phyloP scores from a whole-genome alignment of 2,888 invertebrate species.

The Drosophila ezoana region DNA sequence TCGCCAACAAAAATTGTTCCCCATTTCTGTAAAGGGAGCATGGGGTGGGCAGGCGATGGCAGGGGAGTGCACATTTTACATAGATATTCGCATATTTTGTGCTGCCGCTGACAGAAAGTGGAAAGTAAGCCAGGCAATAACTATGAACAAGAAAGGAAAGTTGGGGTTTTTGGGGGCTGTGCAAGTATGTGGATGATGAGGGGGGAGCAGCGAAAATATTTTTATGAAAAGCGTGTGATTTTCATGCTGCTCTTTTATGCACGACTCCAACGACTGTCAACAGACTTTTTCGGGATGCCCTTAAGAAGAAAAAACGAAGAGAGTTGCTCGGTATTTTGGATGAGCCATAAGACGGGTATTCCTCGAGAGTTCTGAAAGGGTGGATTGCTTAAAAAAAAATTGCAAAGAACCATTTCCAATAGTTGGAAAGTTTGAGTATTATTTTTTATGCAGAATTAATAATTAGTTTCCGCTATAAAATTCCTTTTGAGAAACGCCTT shows the following conservation, averaged over 20 bases:
- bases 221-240: slow-evolving; percentile 55
- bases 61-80: slow-evolving; percentile 12
- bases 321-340: slow-evolving; percentile 1
- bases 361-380: too few species aligned
- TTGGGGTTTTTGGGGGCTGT: too few species aligned
- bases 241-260: slow-evolving; percentile 39
- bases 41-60: not conserved
- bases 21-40: not conserved
- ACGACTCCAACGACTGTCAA: slow-evolving; percentile 19
- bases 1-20: slow-evolving; percentile 26
- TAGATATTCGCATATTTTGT: slow-evolving; percentile 52
- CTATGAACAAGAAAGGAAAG: slow-evolving; percentile 41
- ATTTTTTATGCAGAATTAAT: too few species aligned
- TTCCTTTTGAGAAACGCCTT: too few species aligned
- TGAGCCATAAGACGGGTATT: not conserved
- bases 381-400: too few species aligned
- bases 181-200: slow-evolving; percentile 2
- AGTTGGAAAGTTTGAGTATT: too few species aligned
- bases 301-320: not conserved
- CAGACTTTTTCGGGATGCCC: slow-evolving; percentile 23
- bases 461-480: too few species aligned
- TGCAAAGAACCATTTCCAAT: too few species aligned
- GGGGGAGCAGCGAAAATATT: slow-evolving; percentile 31
- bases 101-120: slow-evolving; percentile 44
- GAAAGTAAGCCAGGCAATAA: slow-evolving; percentile 55